Evolutionary conservation across 92 coral and sea anemone genomes (phyloP).

Genomic region (Actinernus sp.): DNA sequence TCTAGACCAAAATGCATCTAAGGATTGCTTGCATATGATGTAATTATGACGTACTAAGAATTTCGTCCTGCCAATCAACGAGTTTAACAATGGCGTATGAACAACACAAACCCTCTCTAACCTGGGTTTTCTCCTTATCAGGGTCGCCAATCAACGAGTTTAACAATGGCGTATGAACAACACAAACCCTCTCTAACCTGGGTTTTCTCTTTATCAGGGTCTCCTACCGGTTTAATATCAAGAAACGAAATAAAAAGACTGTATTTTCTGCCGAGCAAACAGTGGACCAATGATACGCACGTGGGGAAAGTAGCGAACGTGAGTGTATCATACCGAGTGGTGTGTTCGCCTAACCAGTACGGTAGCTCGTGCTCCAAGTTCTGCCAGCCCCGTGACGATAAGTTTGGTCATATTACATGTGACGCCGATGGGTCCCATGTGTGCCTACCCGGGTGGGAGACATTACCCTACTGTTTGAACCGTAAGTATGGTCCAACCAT

Average conservation of each 20-base stretch:
- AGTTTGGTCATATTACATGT: conserved; percentile 77
- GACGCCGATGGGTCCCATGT: conserved; percentile 65
- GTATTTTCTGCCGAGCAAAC: conserved; percentile 60
- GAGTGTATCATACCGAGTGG: conserved; percentile 77
- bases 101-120: too few species aligned
- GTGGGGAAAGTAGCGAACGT: conserved; percentile 74
- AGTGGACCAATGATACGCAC: conserved; percentile 77
- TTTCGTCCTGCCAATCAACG: too few species aligned
- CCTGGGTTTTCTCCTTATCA: neutral
- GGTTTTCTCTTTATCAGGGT: neutral
- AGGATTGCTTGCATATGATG: too few species aligned
- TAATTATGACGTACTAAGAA: too few species aligned
- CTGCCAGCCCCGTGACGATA: conserved; percentile 86
- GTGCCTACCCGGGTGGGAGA: conserved; percentile 90
- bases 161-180: too few species aligned
- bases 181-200: too few species aligned
- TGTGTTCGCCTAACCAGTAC: conserved; percentile 71
- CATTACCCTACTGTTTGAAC: conserved; percentile 8
- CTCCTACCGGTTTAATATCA: neutral
- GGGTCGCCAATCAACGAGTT: too few species aligned
- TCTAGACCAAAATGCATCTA: too few species aligned
- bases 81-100: too few species aligned
- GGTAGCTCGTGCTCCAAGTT: conserved; percentile 58
- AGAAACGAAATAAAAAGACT: conserved; percentile 6
- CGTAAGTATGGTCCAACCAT: too few species aligned